Evolutionary conservation across 2,888 invertebrate species (phyloP).

Genomic region (Drosophila putrida): DNA sequence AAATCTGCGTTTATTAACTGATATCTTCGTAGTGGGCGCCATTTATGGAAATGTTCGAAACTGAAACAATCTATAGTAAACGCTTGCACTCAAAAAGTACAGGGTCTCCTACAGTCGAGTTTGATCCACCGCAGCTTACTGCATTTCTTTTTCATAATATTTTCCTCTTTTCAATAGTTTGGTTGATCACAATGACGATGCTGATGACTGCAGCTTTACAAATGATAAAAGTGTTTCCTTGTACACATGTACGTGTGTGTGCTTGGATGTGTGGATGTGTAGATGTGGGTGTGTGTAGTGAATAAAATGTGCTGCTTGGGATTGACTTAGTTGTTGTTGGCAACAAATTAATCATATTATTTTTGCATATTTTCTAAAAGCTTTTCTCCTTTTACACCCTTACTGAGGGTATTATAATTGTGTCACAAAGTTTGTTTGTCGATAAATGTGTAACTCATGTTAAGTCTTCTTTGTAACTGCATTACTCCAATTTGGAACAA

Average conservation of each 20-base stretch:
- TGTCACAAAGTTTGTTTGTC: too few relatives aligned
- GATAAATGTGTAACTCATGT: too few relatives aligned
- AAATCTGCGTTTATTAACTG: too few relatives aligned
- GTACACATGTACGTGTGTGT: not conserved
- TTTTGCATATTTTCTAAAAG: constrained; percentile 81
- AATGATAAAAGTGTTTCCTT: constrained; percentile 9
- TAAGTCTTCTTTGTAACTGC: too few relatives aligned
- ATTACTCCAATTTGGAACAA: too few relatives aligned
- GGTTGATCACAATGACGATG: constrained; percentile 51
- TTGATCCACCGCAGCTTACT: too few relatives aligned
- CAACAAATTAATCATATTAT: constrained; percentile 81
- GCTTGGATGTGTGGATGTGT: constrained; percentile 2
- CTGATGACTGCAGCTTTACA: constrained; percentile 35
- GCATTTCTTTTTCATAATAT: not conserved
- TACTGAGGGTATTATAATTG: too few relatives aligned
- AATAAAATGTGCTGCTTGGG: not conserved
- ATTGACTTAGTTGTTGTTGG: constrained; percentile 30
- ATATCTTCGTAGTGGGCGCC: too few relatives aligned
- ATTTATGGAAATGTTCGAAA: too few relatives aligned
- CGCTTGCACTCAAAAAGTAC: too few relatives aligned
- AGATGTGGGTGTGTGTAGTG: not conserved
- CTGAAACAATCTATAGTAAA: too few relatives aligned
- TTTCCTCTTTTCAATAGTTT: constrained; percentile 22
- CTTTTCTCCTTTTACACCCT: not conserved
- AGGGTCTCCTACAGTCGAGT: too few relatives aligned